A percentile compares a stretch with the other conserved stretches of the same genome.
phyloP scores from a whole-genome alignment of 2,113 vertebrate genomes.

The Miniopterus natalensis region DNA sequence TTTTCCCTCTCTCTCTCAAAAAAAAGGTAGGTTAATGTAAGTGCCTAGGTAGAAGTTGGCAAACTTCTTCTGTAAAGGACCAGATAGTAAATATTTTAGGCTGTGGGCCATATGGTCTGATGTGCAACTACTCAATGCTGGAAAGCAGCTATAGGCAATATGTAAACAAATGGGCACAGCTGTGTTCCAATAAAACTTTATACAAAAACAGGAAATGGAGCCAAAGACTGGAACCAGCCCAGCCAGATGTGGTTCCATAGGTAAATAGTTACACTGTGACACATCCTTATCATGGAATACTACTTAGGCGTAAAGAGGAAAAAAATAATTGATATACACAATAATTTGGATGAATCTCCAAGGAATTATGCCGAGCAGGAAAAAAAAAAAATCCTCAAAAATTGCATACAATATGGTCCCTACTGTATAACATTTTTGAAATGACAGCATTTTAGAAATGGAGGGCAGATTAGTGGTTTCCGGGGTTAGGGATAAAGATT shows the following conservation, averaged over 20 bases:
- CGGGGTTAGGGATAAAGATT: not conserved
- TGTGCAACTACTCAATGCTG: not conserved
- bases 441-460: not conserved
- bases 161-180: not conserved
- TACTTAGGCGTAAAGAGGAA: not conserved
- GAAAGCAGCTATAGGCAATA: not conserved
- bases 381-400: not conserved
- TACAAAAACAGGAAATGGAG: not conserved
- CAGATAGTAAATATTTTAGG: not conserved
- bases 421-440: not conserved
- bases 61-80: not conserved
- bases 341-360: not conserved
- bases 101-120: not conserved
- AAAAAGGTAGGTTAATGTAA: not conserved
- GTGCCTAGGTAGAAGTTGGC: not conserved
- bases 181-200: not conserved
- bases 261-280: not conserved
- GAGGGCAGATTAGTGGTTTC: not conserved
- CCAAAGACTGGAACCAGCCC: not conserved
- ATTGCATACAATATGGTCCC: not conserved
- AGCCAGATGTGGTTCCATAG: not conserved
- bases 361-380: not conserved
- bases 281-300: not conserved
- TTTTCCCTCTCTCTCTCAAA: too few relatives aligned
- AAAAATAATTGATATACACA: not conserved